Base-by-base conservation (phyloP, 1,140 invertebrate genomes). In the Pentalonia nigronervosa region DNA sequence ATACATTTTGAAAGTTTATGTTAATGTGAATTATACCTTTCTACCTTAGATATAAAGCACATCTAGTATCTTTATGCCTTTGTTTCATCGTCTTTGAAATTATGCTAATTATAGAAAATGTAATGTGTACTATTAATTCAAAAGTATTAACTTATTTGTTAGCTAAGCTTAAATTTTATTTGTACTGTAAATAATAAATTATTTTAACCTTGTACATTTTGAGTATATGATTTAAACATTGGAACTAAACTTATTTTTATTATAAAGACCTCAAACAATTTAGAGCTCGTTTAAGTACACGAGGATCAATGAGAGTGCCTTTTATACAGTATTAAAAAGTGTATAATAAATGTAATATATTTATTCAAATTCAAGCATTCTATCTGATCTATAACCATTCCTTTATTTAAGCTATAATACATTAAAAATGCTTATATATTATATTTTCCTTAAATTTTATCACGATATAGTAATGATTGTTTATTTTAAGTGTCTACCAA, bases 161-260 rank as follows among this genome's bases (percentile, higher is more conserved):
- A 83, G 7, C 76, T 83, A 83, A 83, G 21, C n/a, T 83, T 83
- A 83, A 36, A 83, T 36, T 47, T 17, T 86, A 47, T 47, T 45
- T 47, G 45, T 86, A 47, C 3, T 86, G 4, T 47, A 47, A 86
- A 47, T 86, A 86, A 47, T 86, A 86, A 86, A 86, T 86, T 30
- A 47, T 47, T 86, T 86, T 86, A 86, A 86, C 84, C 84, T 86
- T 86, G 84, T 86, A 47, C 36, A 86, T 86, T 30, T 86, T 86
- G 0, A 86, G 84, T 86, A 47, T 41, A 47, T 25, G 84, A 47
- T 86, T 86, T 47, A 86, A 47, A 47, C 41, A 47, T 86, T 4
- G 84, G 25, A 47, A 86, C 25, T 86, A 86, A 86, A 86, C 84
- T 86, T 86, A 86, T 47, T 86, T 86, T 86, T 86, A 86, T 86